Evolutionary conservation across 2,888 invertebrate species (phyloP).

Genomic region (Punctoribates punctum): DNA sequence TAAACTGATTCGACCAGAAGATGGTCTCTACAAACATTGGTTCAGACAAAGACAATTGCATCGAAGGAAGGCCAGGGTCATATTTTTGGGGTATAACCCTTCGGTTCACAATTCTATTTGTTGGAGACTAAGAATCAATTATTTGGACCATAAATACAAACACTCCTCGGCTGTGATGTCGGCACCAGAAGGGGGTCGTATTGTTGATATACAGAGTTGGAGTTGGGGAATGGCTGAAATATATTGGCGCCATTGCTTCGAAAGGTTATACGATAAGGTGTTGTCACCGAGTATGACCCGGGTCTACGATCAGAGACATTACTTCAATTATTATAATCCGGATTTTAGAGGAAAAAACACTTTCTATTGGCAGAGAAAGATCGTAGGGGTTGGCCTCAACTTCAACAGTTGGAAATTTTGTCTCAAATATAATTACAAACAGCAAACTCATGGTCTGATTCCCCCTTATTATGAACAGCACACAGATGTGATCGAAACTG

Average conservation of each 20-base stretch:
- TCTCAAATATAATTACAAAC: not conserved
- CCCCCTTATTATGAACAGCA: not conserved
- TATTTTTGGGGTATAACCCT: not conserved
- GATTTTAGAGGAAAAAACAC: not conserved
- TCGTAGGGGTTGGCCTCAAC: not conserved
- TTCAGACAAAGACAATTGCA: not conserved
- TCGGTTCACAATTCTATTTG: not conserved
- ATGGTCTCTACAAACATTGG: not conserved
- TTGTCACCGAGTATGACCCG: not conserved
- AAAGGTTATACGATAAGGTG: not conserved
- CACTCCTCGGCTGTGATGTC: not conserved
- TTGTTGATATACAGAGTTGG: not conserved
- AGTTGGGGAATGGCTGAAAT: not conserved
- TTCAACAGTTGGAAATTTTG: not conserved
- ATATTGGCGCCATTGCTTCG: not conserved
- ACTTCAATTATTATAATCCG: not conserved
- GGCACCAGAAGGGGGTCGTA: not conserved
- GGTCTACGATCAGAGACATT: not conserved
- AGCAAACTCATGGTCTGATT: not conserved
- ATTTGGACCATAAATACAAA: not conserved
- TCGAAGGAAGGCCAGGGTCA: not conserved
- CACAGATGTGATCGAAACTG: not conserved
- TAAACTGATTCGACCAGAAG: too few species aligned
- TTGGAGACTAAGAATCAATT: not conserved
- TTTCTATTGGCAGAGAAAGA: not conserved